Base-by-base conservation (phyloP, 2,888 invertebrate genomes). In the Oegoconia quadripuncta region DNA sequence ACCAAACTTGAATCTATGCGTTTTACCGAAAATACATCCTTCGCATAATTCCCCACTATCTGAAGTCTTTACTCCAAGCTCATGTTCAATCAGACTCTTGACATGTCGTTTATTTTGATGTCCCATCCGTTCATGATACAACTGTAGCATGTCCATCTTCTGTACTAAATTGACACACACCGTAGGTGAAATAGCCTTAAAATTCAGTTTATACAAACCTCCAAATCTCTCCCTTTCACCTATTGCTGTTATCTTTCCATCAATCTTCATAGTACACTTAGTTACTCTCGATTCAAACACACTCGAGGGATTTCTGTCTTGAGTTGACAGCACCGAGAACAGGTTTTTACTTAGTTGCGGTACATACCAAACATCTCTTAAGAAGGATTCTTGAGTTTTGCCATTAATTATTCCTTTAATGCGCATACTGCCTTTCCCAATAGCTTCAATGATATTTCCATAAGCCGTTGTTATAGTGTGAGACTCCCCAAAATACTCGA, bases 21-120 rank as follows among this genome's bases (percentile, higher is more conserved):
- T 13, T 25, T 48, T 46, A 9, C 45, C 46, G 32, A 35, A 46
- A 15, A 44, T 33, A 27, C 45, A 48, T 3, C 42, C 41, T 20
- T 34, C 34, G 26, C 48, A 48, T 22, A 43, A 8, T 15, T 40
- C 38, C 15, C 17, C 12, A 16, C 12, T 9, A 16, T 15, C 7
- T 7, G 5, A 2, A n/a, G 29, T 31, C 1, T 36, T 43, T 2
- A 46, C 25, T 1, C 31, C 41, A 14, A 46, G 37, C 13, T 46
- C 41, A 13, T 18, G 8, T 37, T 41, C 23, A n/a, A 42, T 28
- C 0, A 42, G 1, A 12, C 32, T 33, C 15, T 36, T 38, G 1
- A 44, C 30, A 33, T 41, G 42, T 16, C 15, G 29, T 23, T 46
- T 42, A 34, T 36, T 37, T 28, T 45, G 41, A 15, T 45, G 45